These are phyloP conservation scores for Apodemus agrarius DNA, from an alignment of 2,797 vertebrate genomes.

Conservation along the genomic window DNA sequence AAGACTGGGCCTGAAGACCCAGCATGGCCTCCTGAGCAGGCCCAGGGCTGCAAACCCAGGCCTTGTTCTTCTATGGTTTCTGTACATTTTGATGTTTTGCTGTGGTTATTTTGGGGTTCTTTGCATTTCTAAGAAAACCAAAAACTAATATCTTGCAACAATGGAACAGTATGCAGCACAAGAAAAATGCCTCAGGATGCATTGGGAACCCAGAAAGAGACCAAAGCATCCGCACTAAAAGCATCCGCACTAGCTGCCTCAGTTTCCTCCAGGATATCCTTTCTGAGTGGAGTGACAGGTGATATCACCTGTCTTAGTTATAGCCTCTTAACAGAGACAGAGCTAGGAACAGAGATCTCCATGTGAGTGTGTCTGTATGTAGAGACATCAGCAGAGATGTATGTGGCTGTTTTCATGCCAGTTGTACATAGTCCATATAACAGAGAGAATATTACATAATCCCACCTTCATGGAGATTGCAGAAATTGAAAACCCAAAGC, in stretches of 20 bases:
- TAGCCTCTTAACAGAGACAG: not conserved
- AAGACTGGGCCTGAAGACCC: not conserved
- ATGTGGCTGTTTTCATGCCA: not conserved
- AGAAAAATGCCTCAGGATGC: not conserved
- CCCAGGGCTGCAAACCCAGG: not conserved
- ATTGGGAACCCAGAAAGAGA: not conserved
- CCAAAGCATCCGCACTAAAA: not conserved
- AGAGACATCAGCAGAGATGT: not conserved
- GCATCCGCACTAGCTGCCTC: not conserved
- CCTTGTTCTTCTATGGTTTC: not conserved
- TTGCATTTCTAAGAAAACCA: not conserved
- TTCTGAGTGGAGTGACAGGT: not conserved
- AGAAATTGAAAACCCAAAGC: slow-evolving; percentile 20
- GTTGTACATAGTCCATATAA: not conserved
- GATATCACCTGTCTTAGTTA: not conserved
- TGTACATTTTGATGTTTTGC: not conserved
- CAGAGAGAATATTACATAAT: not conserved
- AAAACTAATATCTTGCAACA: not conserved
- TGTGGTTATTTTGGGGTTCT: not conserved
- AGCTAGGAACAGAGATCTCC: not conserved
- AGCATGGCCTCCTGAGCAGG: not conserved
- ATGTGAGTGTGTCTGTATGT: not conserved
- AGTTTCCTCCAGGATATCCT: not conserved
- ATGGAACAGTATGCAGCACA: not conserved
- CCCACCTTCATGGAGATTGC: not conserved